phyloP scores from a whole-genome alignment of 2,797 vertebrate genomes.

The Phataginus tetradactyla region DNA sequence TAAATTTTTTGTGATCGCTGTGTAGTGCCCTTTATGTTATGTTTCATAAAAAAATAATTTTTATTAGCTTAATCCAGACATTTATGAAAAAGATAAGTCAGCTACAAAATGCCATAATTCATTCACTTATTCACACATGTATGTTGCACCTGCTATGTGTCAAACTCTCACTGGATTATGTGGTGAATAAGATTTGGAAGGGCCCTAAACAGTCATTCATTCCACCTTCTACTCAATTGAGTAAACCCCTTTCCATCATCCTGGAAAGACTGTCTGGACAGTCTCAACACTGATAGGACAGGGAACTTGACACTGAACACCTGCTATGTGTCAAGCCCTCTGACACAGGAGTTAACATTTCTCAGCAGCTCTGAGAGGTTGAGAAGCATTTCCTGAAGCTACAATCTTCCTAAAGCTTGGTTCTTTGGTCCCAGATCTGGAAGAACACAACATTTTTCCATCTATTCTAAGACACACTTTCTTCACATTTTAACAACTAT shows the following conservation, averaged over 20 bases:
- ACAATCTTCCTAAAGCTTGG: not conserved
- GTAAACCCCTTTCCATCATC: not conserved
- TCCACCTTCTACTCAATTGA: not conserved
- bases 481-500: not conserved
- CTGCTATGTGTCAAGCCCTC: not conserved
- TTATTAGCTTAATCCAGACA: conserved; percentile 53
- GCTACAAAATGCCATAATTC: not conserved
- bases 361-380: not conserved
- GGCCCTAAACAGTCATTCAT: not conserved
- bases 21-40: too few species aligned
- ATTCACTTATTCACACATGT: not conserved
- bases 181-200: not conserved
- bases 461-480: not conserved
- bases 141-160: not conserved
- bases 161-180: not conserved
- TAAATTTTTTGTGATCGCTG: not conserved
- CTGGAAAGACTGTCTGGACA: not conserved
- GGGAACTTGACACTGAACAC: not conserved
- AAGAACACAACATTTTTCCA: not conserved
- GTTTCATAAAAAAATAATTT: not conserved
- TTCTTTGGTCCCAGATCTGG: not conserved
- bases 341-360: not conserved
- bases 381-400: not conserved
- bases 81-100: conserved; percentile 16
- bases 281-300: not conserved